Percentiles rank a stretch among this genome's conserved stretches.
Evolutionary conservation across 2,888 invertebrate genomes (phyloP).

Genomic region (Amiota communis): DNA sequence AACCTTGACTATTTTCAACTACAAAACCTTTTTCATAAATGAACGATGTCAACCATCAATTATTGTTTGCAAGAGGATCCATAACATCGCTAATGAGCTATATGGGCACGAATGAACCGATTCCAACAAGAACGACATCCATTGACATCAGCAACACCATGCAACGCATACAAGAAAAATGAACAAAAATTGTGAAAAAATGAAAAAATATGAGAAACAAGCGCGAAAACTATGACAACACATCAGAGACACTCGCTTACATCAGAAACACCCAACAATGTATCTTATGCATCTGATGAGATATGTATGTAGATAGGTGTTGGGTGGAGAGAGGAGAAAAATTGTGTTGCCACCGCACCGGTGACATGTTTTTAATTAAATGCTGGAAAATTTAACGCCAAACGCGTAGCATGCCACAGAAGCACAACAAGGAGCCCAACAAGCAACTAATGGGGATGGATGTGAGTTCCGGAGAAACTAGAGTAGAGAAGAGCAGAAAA

Average conservation of each 20-base stretch:
- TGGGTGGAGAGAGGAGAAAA: background rate
- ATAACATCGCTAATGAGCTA: slow-evolving; percentile 15
- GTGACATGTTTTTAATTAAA: slow-evolving; percentile 70
- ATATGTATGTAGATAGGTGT: too few relatives aligned
- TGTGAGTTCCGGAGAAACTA: too few relatives aligned
- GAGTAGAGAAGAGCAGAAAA: too few relatives aligned
- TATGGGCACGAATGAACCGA: background rate
- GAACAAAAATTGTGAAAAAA: background rate
- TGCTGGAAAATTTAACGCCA: slow-evolving; percentile 66
- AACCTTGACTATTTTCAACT: too few relatives aligned
- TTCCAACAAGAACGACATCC: slow-evolving; percentile 10
- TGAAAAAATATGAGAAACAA: slow-evolving; percentile 35
- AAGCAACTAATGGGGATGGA: too few relatives aligned
- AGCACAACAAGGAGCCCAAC: slow-evolving; percentile 34
- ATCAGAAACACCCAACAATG: slow-evolving; percentile 19
- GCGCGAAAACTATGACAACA: slow-evolving; percentile 33
- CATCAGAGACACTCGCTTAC: background rate
- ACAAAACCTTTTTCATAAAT: too few relatives aligned
- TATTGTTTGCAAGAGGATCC: background rate
- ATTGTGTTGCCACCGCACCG: slow-evolving; percentile 30
- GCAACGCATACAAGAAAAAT: background rate
- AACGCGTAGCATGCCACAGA: slow-evolving; percentile 35
- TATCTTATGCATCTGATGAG: background rate
- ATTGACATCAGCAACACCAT: slow-evolving; percentile 3
- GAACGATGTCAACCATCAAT: too few relatives aligned